A percentile compares a stretch with the other conserved stretches of the same genome.
Evolutionary conservation across 2,888 invertebrate species (phyloP).

Genomic region (Spicauda simplicius): DNA sequence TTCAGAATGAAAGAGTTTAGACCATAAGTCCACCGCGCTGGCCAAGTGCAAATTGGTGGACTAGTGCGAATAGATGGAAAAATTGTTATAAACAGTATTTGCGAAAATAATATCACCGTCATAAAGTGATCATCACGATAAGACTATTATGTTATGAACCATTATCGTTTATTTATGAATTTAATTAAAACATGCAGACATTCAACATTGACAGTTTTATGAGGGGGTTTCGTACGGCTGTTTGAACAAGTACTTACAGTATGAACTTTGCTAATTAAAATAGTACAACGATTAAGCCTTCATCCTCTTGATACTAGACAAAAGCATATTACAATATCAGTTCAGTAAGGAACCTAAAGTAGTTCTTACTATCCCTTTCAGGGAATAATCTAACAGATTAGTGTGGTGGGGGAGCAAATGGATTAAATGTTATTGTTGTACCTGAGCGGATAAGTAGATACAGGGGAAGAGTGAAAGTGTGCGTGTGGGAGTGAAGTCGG

Average conservation of each 20-base stretch:
- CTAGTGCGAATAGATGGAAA: too few species aligned
- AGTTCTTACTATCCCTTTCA: constrained; percentile 1
- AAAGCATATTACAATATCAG: constrained; percentile 10
- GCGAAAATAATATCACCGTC: too few species aligned
- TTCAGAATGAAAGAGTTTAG: too few species aligned
- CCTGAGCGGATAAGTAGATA: constrained; percentile 13
- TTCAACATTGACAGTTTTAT: too few species aligned
- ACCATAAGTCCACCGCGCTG: too few species aligned
- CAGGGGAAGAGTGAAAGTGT: constrained; percentile 53
- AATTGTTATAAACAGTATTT: too few species aligned
- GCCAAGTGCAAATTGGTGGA: too few species aligned
- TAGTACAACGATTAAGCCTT: constrained; percentile 6
- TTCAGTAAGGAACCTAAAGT: constrained; percentile 5
- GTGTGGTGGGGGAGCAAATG: constrained; percentile 16
- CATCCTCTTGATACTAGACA: constrained; percentile 1
- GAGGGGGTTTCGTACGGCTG: not conserved
- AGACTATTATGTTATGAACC: too few species aligned
- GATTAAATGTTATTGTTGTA: constrained; percentile 24
- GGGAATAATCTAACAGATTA: constrained; percentile 19
- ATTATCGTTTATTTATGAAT: too few species aligned
- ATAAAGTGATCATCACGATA: too few species aligned
- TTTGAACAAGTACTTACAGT: constrained; percentile 16
- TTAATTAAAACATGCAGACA: too few species aligned
- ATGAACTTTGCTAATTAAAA: constrained; percentile 25
- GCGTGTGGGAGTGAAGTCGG: constrained; percentile 45